Percentiles rank a stretch among this genome's conserved stretches.
phyloP scores from a whole-genome alignment of 2,888 invertebrate species.

The Dyspetes luteomarginatus region DNA sequence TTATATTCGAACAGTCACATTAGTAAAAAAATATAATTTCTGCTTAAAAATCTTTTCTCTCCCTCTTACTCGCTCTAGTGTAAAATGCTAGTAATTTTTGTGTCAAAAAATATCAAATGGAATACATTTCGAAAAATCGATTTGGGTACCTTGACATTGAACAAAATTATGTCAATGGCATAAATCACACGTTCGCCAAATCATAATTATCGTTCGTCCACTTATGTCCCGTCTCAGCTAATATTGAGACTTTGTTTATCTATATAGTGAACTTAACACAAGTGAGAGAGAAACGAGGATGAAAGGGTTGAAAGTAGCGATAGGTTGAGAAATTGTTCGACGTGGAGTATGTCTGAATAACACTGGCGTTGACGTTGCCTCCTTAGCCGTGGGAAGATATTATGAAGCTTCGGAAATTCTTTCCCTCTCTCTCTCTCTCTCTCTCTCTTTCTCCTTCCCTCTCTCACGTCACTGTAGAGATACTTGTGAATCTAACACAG shows the following conservation, averaged over 20 bases:
- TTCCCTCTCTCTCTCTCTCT: constrained; percentile 12
- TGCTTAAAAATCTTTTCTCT: too few relatives aligned
- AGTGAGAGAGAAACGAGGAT: neutral
- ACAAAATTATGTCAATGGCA: neutral
- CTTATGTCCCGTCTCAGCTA: neutral
- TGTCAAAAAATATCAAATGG: neutral
- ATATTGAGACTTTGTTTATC: neutral
- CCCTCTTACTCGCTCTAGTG: too few relatives aligned
- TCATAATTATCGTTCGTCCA: constrained; percentile 32
- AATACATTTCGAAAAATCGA: neutral
- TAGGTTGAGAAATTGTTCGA: constrained; percentile 40
- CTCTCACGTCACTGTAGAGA: neutral
- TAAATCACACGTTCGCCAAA: constrained; percentile 22
- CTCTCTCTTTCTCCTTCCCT: neutral
- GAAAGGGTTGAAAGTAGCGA: constrained; percentile 37
- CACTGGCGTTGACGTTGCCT: constrained; percentile 36
- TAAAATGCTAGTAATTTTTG: too few relatives aligned
- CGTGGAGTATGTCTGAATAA: constrained; percentile 44
- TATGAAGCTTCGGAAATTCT: constrained; percentile 10
- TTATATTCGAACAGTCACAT: neutral
- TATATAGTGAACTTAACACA: constrained; percentile 27
- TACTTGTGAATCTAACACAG: constrained; percentile 1
- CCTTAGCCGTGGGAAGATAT: constrained; percentile 17
- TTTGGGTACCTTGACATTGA: neutral
- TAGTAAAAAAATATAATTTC: too few relatives aligned